Percentiles rank a stretch among this genome's conserved stretches.
Evolutionary conservation across 2,113 vertebrate genomes (phyloP).

Genomic region (Hucho hucho): DNA sequence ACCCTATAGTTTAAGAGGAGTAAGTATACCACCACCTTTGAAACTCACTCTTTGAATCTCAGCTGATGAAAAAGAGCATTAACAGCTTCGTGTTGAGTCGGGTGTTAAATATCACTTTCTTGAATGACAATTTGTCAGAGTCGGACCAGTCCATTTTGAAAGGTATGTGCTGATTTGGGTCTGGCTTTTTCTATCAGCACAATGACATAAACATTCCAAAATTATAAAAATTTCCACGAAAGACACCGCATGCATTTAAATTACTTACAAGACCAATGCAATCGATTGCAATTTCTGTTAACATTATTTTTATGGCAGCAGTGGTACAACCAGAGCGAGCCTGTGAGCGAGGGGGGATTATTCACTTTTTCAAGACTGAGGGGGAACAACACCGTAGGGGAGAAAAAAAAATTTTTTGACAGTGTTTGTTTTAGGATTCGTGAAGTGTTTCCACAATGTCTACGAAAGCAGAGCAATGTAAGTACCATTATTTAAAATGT

Average conservation of each 20-base stretch:
- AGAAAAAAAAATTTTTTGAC: conserved; percentile 55
- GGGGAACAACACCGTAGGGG: conserved; percentile 65
- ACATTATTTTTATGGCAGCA: conserved; percentile 25
- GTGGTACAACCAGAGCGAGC: conserved; percentile 73
- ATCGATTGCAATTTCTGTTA: conserved; percentile 6
- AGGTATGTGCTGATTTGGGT: conserved; percentile 26
- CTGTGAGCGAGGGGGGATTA: conserved; percentile 51
- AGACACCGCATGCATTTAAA: background rate
- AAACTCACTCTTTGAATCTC: conserved; percentile 20
- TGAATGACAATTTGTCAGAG: conserved; percentile 75
- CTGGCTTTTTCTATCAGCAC: background rate
- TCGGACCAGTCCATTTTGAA: conserved; percentile 75
- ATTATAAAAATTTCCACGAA: conserved; percentile 5
- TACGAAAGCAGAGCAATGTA: conserved; percentile 97
- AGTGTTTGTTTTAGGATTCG: conserved; percentile 56
- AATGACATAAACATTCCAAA: background rate
- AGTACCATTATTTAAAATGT: conserved; percentile 70
- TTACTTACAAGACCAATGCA: conserved; percentile 1
- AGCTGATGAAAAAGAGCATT: background rate
- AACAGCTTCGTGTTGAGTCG: conserved; percentile 1
- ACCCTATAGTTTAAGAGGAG: too few relatives aligned
- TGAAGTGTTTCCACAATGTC: conserved; percentile 81
- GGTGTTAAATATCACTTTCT: conserved; percentile 50
- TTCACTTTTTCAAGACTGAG: conserved; percentile 71
- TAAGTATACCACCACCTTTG: too few relatives aligned